These are phyloP conservation scores for Onthophagus taurus DNA, from an alignment of 1,140 invertebrate species.

Conservation along the genomic window DNA sequence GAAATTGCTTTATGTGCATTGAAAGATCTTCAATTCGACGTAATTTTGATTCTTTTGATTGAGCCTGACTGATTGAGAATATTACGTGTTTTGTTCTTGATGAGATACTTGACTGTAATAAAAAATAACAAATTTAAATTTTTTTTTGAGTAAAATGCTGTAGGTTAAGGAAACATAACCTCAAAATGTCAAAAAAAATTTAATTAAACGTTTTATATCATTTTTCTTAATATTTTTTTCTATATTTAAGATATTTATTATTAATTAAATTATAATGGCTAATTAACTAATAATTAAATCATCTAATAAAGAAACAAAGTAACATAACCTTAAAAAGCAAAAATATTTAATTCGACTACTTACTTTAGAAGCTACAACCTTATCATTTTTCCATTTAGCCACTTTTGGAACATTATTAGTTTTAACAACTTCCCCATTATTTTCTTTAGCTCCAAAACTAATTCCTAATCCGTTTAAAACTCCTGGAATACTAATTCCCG, in stretches of 20 bases:
- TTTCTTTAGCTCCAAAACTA: constrained; percentile 10
- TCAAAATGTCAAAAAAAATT: too few species aligned
- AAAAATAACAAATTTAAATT: constrained; percentile 10
- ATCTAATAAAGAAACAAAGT: neutral
- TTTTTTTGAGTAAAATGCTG: neutral
- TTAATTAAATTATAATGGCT: too few species aligned
- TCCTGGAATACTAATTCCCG: constrained; percentile 16
- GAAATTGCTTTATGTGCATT: constrained; percentile 59
- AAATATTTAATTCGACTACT: too few species aligned
- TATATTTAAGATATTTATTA: too few species aligned
- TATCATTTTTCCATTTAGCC: constrained; percentile 31
- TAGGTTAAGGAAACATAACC: too few species aligned
- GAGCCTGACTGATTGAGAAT: constrained; percentile 49
- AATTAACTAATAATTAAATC: too few species aligned
- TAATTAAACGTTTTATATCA: too few species aligned
- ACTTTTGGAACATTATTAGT: too few species aligned
- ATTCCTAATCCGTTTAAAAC: constrained; percentile 19
- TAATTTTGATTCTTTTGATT: constrained; percentile 47
- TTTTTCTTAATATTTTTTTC: too few species aligned
- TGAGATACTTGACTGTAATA: constrained; percentile 48
- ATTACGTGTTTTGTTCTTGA: constrained; percentile 60
- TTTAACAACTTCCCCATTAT: constrained; percentile 15
- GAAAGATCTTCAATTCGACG: constrained; percentile 55
- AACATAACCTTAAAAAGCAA: neutral
- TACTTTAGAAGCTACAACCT: constrained; percentile 22